These are phyloP conservation scores for Drosophila athabasca DNA, from an alignment of 1,140 invertebrate species.

Conservation along the genomic window DNA sequence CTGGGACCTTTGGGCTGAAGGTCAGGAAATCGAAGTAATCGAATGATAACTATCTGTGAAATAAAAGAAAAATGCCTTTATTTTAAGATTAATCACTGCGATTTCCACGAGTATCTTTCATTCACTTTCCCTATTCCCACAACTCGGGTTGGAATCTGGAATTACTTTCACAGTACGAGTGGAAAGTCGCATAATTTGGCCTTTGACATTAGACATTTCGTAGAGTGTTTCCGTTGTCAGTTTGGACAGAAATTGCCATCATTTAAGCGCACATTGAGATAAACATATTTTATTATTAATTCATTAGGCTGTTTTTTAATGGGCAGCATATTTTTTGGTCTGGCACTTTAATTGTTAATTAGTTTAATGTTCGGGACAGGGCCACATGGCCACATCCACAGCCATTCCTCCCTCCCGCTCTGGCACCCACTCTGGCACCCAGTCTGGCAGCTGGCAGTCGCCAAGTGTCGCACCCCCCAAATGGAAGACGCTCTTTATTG, in stretches of 20 bases:
- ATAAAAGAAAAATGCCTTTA: not conserved
- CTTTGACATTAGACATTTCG: conserved; percentile 49
- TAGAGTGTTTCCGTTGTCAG: conserved; percentile 47
- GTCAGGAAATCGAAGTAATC: conserved; percentile 34
- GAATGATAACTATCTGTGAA: conserved; percentile 19
- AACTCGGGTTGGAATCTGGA: conserved; percentile 1
- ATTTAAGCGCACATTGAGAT: conserved; percentile 71
- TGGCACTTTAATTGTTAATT: conserved; percentile 81
- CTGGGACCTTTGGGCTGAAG: not conserved
- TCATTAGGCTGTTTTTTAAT: conserved; percentile 77
- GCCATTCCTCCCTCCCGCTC: not conserved
- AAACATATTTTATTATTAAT: conserved; percentile 80
- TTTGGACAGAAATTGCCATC: conserved; percentile 47
- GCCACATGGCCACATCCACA: conserved; percentile 57
- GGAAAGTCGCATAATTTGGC: conserved; percentile 28
- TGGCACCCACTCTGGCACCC: conserved; percentile 2
- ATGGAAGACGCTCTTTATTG: conserved; percentile 75
- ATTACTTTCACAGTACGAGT: conserved; percentile 1
- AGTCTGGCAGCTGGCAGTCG: not conserved
- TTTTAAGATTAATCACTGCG: not conserved
- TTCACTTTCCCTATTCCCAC: conserved; percentile 7
- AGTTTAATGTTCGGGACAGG: conserved; percentile 72
- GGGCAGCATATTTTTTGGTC: conserved; percentile 63
- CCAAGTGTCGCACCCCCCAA: conserved; percentile 53
- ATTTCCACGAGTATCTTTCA: no score